A percentile compares a stretch with the other conserved stretches of the same genome.
phyloP scores from a whole-genome alignment of 2,888 invertebrate species.

The Smittia sp. region DNA sequence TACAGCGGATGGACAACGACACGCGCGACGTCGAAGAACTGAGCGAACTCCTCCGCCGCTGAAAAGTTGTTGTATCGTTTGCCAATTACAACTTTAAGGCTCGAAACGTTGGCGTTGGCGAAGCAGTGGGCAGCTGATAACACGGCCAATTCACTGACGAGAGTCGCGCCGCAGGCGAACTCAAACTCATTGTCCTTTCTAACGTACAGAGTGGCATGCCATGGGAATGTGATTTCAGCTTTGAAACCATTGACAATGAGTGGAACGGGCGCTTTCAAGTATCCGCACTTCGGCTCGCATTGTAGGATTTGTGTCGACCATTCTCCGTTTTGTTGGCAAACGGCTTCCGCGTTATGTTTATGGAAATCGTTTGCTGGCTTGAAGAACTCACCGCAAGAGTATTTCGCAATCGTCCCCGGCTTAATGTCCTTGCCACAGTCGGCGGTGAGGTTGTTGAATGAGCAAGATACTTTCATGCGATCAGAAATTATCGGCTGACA shows the following conservation, averaged over 20 bases:
- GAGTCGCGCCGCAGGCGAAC: slow-evolving; percentile 54
- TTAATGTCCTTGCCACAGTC: slow-evolving; percentile 47
- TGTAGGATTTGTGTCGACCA: slow-evolving; percentile 52
- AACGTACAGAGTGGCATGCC: slow-evolving; percentile 54
- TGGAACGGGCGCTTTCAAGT: slow-evolving; percentile 43
- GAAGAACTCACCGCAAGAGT: slow-evolving; percentile 51
- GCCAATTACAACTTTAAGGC: slow-evolving; percentile 50
- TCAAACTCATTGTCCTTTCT: slow-evolving; percentile 49
- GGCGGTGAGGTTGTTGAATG: slow-evolving; percentile 47
- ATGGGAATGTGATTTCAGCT: slow-evolving; percentile 48
- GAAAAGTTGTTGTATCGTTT: slow-evolving; percentile 49
- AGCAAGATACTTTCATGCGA: slow-evolving; percentile 46
- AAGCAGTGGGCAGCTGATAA: slow-evolving; percentile 53
- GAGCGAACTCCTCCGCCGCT: slow-evolving; percentile 45
- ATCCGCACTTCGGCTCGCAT: slow-evolving; percentile 49
- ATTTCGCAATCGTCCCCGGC: slow-evolving; percentile 48
- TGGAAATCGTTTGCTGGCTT: slow-evolving; percentile 46
- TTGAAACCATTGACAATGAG: slow-evolving; percentile 51
- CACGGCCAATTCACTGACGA: slow-evolving; percentile 52
- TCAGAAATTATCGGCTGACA: slow-evolving; percentile 46
- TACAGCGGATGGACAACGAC: slow-evolving; percentile 51
- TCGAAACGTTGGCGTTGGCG: slow-evolving; percentile 49
- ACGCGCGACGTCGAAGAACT: slow-evolving; percentile 47
- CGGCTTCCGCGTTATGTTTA: slow-evolving; percentile 45
- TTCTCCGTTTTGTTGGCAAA: slow-evolving; percentile 52